A percentile compares a stretch with the other conserved stretches of the same genome.
These are phyloP conservation scores for Paradoxurus hermaphroditus DNA, from an alignment of 2,113 vertebrate genomes.

Conservation along the genomic window DNA sequence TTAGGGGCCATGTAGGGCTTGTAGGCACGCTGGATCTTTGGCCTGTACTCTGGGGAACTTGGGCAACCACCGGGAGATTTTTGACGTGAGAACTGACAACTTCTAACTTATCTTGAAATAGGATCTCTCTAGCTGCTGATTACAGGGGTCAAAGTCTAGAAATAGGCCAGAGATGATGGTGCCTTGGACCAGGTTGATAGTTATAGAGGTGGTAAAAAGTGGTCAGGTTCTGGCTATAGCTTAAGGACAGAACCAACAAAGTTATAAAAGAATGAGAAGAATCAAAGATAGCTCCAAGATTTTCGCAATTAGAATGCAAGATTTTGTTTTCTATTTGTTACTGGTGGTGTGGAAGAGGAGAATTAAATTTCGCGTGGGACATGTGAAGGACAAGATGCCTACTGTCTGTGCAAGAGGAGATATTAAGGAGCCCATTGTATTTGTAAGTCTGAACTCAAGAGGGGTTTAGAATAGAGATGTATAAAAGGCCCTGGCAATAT, in stretches of 20 bases:
- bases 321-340: not conserved
- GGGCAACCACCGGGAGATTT: not conserved
- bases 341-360: not conserved
- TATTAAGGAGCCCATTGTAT: not conserved
- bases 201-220: not conserved
- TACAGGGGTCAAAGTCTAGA: not conserved
- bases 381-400: not conserved
- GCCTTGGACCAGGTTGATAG: not conserved
- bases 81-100: not conserved
- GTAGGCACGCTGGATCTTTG: not conserved
- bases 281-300: not conserved
- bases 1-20: not conserved
- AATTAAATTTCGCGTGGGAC: not conserved
- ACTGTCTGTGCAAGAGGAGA: not conserved
- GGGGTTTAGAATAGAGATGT: not conserved
- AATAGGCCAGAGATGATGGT: not conserved
- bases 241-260: not conserved
- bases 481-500: not conserved
- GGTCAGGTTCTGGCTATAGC: not conserved
- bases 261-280: not conserved
- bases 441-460: not conserved
- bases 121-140: not conserved
- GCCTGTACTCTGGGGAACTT: not conserved
- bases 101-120: not conserved
- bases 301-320: not conserved